Conservation (phyloP, 2,888 invertebrate genomes). For the Lepidocyrtinus sp. region DNA sequence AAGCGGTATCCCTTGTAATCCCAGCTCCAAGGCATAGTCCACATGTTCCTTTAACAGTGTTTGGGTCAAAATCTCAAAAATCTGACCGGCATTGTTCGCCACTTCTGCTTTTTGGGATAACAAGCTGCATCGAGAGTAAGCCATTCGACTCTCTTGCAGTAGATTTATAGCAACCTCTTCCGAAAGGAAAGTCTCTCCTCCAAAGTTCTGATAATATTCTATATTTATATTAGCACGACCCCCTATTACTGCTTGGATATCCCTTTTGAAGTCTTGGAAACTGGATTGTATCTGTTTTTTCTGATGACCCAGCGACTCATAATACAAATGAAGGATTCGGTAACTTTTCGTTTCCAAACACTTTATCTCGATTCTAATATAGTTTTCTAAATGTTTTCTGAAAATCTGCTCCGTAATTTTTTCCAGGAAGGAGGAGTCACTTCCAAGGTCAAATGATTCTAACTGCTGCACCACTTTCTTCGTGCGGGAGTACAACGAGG, state of each 20-base stretch:
- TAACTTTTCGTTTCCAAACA: constrained; percentile 85
- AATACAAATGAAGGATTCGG: constrained; percentile 85
- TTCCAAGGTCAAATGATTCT: constrained; percentile 83
- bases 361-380: constrained; percentile 83
- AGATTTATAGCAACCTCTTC: constrained; percentile 94
- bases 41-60: constrained; percentile 81
- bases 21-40: constrained; percentile 96
- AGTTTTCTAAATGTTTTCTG: constrained; percentile 83
- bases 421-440: constrained; percentile 83
- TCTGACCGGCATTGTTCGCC: constrained; percentile 64
- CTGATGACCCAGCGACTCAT: constrained; percentile 93
- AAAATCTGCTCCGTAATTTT: constrained; percentile 88
- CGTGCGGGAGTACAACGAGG: constrained; percentile 91
- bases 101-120: constrained; percentile 73
- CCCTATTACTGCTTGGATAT: constrained; percentile 94
- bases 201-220: constrained; percentile 95
- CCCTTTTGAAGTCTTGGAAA: constrained; percentile 92
- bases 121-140: constrained; percentile 89
- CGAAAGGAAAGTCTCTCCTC: constrained; percentile 96
- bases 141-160: constrained; percentile 90
- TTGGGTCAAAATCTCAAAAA: constrained; percentile 68
- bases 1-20: constrained; percentile 89
- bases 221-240: constrained; percentile 93
- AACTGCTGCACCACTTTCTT: constrained; percentile 83
- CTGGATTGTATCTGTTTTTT: constrained; percentile 77